These are phyloP conservation scores for Zosterops pallidus DNA, from an alignment of 2,113 vertebrate species.

Conservation along the genomic window DNA sequence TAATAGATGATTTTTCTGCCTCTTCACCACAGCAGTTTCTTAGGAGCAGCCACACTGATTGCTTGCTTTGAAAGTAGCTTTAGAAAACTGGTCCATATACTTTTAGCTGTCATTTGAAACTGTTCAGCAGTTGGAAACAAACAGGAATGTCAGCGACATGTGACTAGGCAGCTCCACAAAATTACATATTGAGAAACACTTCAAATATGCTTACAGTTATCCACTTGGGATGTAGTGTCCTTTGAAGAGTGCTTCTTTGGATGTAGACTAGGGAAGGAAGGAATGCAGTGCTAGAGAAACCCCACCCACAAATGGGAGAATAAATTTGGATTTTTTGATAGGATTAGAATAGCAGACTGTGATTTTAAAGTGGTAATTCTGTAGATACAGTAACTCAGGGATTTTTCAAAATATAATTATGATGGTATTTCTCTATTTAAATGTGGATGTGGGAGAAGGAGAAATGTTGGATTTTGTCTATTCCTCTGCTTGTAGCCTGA, in stretches of 20 bases:
- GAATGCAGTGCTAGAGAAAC: conserved; percentile 12
- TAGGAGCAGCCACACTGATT: neutral
- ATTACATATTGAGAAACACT: conserved; percentile 21
- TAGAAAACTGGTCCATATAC: neutral
- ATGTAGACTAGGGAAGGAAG: neutral
- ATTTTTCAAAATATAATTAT: conserved; percentile 31
- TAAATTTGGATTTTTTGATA: neutral
- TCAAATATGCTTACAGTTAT: neutral
- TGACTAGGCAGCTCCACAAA: neutral
- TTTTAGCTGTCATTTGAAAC: conserved; percentile 3
- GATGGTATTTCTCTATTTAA: conserved; percentile 23
- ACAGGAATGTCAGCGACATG: neutral
- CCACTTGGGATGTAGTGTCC: neutral
- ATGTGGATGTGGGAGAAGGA: neutral
- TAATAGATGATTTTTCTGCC: neutral
- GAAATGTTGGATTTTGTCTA: neutral
- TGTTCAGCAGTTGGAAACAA: neutral
- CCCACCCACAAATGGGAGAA: neutral
- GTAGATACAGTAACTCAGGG: conserved; percentile 65
- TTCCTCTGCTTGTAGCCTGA: neutral
- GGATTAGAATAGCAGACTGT: conserved; percentile 17
- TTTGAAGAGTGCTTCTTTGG: conserved; percentile 33
- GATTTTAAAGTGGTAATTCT: conserved; percentile 37
- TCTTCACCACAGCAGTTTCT: neutral
- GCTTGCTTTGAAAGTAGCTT: neutral